phyloP scores from a whole-genome alignment of 2,113 vertebrate species.

The Gymnorhina tibicen region DNA sequence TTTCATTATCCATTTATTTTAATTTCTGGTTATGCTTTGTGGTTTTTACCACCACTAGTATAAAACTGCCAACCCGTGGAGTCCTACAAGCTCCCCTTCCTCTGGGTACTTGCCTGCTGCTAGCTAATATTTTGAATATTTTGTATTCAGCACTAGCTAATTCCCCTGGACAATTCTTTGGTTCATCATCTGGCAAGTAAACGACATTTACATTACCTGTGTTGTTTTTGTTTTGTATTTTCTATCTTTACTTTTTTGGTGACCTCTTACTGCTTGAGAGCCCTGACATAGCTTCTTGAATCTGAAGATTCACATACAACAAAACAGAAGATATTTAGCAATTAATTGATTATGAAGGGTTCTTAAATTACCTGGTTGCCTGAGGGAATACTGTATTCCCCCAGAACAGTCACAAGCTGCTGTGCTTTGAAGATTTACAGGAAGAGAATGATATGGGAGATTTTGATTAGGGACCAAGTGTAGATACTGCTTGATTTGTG shows the following conservation, averaged over 20 bases:
- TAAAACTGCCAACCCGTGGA: background rate
- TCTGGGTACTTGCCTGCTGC: background rate
- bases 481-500: slow-evolving; percentile 51
- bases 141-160: background rate
- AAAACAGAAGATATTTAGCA: background rate
- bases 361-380: background rate
- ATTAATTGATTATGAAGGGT: slow-evolving; percentile 33
- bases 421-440: slow-evolving; percentile 48
- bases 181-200: background rate
- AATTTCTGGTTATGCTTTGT: background rate
- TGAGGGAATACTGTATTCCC: background rate
- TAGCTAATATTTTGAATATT: background rate
- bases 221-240: background rate
- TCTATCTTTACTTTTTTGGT: background rate
- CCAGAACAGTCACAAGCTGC: background rate
- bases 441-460: slow-evolving; percentile 18
- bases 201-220: background rate
- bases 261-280: background rate
- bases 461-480: slow-evolving; percentile 38
- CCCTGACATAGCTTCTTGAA: background rate
- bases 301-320: background rate
- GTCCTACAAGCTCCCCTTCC: background rate
- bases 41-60: background rate
- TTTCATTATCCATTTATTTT: background rate
- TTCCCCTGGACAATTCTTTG: background rate